Percentiles rank a stretch among this genome's conserved stretches.
Conservation (phyloP, 2,797 vertebrate genomes). For the Gymnopithys bicolor region DNA sequence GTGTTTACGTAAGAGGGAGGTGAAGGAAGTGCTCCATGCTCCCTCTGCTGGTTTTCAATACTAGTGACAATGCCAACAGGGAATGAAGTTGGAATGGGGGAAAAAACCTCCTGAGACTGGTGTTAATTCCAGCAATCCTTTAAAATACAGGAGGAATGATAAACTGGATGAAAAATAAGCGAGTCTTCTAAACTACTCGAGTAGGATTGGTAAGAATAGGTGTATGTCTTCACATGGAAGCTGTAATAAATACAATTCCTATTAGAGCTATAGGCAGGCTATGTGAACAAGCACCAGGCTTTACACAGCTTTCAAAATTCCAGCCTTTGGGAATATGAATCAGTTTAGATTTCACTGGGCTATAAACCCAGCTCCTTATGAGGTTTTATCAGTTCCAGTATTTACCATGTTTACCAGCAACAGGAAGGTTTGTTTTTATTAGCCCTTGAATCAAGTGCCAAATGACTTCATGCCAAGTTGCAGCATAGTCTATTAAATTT, state of each 20-base stretch:
- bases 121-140: neutral
- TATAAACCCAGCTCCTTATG: neutral
- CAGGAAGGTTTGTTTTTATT: constrained; percentile 17
- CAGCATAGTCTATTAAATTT: constrained; percentile 10
- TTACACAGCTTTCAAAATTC: neutral
- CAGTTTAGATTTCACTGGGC: neutral
- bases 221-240: fast-evolving
- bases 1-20: constrained; percentile 35
- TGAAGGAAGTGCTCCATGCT: neutral
- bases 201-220: neutral
- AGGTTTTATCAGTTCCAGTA: neutral
- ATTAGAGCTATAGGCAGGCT: neutral
- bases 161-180: neutral
- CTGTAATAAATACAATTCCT: neutral
- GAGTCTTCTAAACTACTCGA: neutral
- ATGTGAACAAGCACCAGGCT: neutral
- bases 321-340: neutral
- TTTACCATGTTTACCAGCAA: neutral
- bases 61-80: neutral
- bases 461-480: neutral
- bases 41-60: constrained; percentile 46
- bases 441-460: neutral
- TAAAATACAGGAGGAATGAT: neutral
- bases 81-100: neutral
- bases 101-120: neutral